phyloP scores from a whole-genome alignment of 2,888 invertebrate genomes.

The Meteorus colon region DNA sequence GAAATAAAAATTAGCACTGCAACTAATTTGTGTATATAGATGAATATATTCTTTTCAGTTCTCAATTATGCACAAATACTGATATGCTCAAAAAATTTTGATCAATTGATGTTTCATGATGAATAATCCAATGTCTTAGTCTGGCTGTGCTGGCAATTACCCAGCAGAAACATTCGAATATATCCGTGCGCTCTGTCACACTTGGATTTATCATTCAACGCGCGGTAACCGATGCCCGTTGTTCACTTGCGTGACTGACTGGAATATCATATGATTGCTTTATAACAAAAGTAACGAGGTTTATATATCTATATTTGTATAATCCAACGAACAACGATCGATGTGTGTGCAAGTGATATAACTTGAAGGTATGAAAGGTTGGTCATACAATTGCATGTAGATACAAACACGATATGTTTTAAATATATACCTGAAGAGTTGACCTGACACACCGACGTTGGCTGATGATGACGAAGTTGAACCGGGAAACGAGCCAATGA shows the following conservation, averaged over 20 bases:
- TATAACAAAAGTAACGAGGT: conserved; percentile 65
- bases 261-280: conserved; percentile 69
- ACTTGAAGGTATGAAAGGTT: conserved; percentile 16
- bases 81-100: neutral
- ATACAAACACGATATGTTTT: neutral
- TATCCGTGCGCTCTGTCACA: conserved; percentile 34
- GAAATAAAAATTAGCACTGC: no score
- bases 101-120: neutral
- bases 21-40: no score
- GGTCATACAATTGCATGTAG: neutral
- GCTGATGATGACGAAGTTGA: conserved; percentile 25
- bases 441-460: conserved; percentile 15
- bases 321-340: conserved; percentile 21
- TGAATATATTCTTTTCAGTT: no score
- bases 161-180: conserved; percentile 55
- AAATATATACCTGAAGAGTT: neutral
- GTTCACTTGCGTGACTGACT: conserved; percentile 69
- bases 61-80: neutral
- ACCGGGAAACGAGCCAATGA: conserved; percentile 39
- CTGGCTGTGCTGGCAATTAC: conserved; percentile 68
- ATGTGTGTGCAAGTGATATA: conserved; percentile 23
- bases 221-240: conserved; percentile 68
- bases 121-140: neutral
- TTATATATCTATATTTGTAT: conserved; percentile 12
- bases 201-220: conserved; percentile 66